Evolutionary conservation across 2,888 invertebrate species (phyloP), one percentile per base, ranked within the genome.

Genomic region (Leptogaster cylindrica): DNA sequence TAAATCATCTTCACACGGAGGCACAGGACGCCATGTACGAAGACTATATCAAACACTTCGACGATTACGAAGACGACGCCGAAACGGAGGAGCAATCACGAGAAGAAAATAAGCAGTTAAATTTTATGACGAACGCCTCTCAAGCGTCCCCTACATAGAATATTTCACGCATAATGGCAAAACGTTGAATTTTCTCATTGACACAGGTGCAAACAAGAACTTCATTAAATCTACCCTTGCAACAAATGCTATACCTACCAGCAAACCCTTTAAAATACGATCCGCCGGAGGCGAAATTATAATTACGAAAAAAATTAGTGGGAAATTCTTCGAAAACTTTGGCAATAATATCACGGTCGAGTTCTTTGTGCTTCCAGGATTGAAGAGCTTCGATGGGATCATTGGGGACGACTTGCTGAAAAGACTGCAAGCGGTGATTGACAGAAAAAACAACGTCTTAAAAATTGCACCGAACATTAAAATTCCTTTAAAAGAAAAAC

Each of bases 131-230:
- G 50, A 31, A 31, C 14, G 66, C 51, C 63, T 66, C 64, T 67
- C 67, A 39, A 61, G 69, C 67, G 44, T 65, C 7, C 69, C 61
- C 18, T 67, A 58, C 65, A 3, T 69, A 67, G 46, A 69, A n/a
- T 64, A 69, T 20, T 23, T 5, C 3, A 58, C 36, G 2, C 48
- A 33, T 33, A 14, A 58, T 7, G 31, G 58, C 0, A 20, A 58
- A 23, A 55, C 31, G 16, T 18, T 64, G 2, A 67, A 64, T 14
- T 67, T 67, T 14, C n/a, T n/a, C n/a, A n/a, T n/a, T n/a, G n/a
- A n/a, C n/a, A n/a, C n/a, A n/a, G n/a, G n/a, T n/a, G 44, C 64
- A 1, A 67, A 67, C 5, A 51, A 51, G 28, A 39, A 66, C 28
- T 65, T 55, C 12, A 48, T 68, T n/a, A 31, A 50, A 28, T 4